phyloP scores from a whole-genome alignment of 2,797 vertebrate genomes.

The Spondyliosoma cantharus region DNA sequence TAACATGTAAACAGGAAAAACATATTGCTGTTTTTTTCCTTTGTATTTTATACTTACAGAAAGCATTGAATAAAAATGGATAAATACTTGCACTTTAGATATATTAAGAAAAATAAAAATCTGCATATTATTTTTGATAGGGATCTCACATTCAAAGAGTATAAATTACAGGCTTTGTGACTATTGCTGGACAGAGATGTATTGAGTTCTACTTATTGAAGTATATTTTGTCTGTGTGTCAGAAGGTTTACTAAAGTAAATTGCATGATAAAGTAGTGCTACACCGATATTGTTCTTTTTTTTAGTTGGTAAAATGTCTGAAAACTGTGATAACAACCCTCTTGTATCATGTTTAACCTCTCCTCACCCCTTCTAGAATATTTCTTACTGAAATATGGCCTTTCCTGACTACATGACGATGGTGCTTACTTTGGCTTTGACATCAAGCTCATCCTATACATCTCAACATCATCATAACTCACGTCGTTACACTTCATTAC shows the following conservation, averaged over 20 bases:
- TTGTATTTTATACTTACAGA: conserved; percentile 90
- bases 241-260: conserved; percentile 89
- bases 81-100: conserved; percentile 91
- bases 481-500: conserved; percentile 78
- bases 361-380: conserved; percentile 77
- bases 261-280: conserved; percentile 90
- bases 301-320: conserved; percentile 87
- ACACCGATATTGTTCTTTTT: conserved; percentile 85
- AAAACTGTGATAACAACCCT: conserved; percentile 88
- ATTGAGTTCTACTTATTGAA: conserved; percentile 88
- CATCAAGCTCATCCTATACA: conserved; percentile 81
- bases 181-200: conserved; percentile 88
- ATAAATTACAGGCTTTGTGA: conserved; percentile 88
- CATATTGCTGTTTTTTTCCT: conserved; percentile 87
- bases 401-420: conserved; percentile 87
- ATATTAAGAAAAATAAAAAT: conserved; percentile 88
- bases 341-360: conserved; percentile 85
- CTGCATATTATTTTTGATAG: conserved; percentile 92
- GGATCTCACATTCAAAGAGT: conserved; percentile 88
- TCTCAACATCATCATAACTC: conserved; percentile 78
- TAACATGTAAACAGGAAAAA: conserved; percentile 85
- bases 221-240: conserved; percentile 90
- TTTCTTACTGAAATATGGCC: conserved; percentile 84
- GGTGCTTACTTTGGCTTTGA: conserved; percentile 89
- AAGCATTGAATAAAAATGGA: conserved; percentile 89